These are phyloP conservation scores for Cassiopea andromeda DNA, from an alignment of 30 jellyfish, hydroid and myxozoan genomes.

Conservation along the genomic window DNA sequence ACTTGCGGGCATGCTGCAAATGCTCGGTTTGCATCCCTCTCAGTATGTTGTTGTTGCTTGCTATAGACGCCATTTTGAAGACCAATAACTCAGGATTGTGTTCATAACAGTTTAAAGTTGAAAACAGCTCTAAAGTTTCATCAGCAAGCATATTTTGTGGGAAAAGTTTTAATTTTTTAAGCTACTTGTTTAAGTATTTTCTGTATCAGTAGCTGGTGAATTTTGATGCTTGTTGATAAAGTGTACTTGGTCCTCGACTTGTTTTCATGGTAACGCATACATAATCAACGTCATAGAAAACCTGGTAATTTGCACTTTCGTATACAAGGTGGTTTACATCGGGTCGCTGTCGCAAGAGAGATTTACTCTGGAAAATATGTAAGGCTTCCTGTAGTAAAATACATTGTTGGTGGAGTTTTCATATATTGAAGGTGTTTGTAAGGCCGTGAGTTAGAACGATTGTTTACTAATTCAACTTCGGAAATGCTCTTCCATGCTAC, in stretches of 20 bases:
- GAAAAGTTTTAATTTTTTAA: too few relatives aligned
- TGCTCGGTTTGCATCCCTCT: not conserved
- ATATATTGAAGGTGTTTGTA: too few relatives aligned
- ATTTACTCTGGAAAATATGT: not conserved
- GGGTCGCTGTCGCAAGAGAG: not conserved
- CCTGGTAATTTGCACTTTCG: not conserved
- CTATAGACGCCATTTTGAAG: not conserved
- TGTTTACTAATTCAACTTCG: too few relatives aligned
- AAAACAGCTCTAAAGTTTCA: not conserved
- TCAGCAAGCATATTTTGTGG: too few relatives aligned
- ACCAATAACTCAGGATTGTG: not conserved
- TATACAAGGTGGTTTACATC: not conserved
- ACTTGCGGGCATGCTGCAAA: too few relatives aligned
- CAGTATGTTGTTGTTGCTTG: not conserved
- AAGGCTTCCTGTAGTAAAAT: not conserved
- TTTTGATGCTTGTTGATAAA: not conserved
- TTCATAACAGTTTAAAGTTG: not conserved
- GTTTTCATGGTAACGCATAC: conserved; percentile 9
- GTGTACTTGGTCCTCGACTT: not conserved
- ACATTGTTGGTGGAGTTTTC: too few relatives aligned
- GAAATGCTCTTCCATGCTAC: too few relatives aligned
- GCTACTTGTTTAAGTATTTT: too few relatives aligned
- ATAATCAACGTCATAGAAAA: not conserved
- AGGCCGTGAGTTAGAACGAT: too few relatives aligned
- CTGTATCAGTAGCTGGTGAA: not conserved